Percentiles rank a stretch among this genome's conserved stretches.
These are phyloP conservation scores for Willisornis vidua DNA, from an alignment of 2,113 vertebrate genomes.

Conservation along the genomic window DNA sequence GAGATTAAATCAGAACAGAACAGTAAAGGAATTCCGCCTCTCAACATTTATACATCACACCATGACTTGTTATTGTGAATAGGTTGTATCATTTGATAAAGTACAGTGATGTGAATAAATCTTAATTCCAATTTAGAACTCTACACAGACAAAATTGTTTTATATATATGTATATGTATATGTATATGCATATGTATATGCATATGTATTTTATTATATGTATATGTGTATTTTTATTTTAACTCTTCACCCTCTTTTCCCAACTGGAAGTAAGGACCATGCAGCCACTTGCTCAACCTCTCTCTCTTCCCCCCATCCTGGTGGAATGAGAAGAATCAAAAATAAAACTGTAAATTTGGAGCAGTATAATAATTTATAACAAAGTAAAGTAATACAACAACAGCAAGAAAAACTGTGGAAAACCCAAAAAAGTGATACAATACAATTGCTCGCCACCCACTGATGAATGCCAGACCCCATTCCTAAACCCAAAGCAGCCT, in stretches of 20 bases:
- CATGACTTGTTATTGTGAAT: background rate
- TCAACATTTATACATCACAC: background rate
- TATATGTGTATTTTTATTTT: background rate
- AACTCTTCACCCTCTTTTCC: background rate
- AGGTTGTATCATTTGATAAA: background rate
- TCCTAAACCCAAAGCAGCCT: background rate
- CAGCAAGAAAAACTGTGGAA: too few species aligned
- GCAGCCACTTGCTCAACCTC: background rate
- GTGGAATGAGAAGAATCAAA: background rate
- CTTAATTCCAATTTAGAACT: background rate
- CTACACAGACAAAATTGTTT: background rate
- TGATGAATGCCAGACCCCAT: background rate
- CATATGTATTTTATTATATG: too few species aligned
- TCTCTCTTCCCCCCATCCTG: background rate
- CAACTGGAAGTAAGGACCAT: background rate
- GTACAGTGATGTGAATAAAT: background rate
- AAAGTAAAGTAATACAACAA: background rate
- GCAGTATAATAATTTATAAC: background rate
- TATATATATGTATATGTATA: background rate
- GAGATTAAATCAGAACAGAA: background rate
- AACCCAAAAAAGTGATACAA: background rate
- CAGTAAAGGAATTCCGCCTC: background rate
- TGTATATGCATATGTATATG: background rate
- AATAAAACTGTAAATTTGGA: background rate
- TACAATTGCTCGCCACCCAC: background rate